Percentiles rank a stretch among this genome's conserved stretches.
phyloP scores from a whole-genome alignment of 2,797 vertebrate species.

The Botia almorhae region DNA sequence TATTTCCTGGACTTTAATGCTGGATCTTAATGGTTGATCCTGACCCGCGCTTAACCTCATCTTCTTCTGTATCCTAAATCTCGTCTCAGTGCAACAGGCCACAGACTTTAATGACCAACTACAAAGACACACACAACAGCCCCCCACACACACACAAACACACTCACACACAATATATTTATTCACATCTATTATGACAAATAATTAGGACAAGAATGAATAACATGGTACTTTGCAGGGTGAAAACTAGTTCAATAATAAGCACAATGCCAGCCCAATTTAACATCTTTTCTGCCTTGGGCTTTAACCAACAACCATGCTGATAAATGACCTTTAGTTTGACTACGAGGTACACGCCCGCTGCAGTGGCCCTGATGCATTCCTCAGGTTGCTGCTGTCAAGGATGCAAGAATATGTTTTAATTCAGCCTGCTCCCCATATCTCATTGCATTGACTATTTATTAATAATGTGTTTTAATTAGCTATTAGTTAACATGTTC shows the following conservation, averaged over 20 bases:
- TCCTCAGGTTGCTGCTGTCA: slow-evolving; percentile 58
- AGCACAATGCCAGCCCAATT: not conserved
- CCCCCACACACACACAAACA: not conserved
- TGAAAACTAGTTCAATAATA: not conserved
- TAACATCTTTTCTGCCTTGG: not conserved
- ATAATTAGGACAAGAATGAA: not conserved
- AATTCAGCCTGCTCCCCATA: slow-evolving; percentile 68
- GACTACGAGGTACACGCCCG: slow-evolving; percentile 29
- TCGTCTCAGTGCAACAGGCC: slow-evolving; percentile 14
- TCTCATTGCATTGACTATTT: slow-evolving; percentile 74
- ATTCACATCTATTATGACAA: not conserved
- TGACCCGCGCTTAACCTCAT: slow-evolving; percentile 28
- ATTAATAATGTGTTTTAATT: slow-evolving; percentile 83
- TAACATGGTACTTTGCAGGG: not conserved
- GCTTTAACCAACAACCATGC: slow-evolving; percentile 10
- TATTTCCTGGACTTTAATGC: slow-evolving; percentile 67
- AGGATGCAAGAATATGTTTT: slow-evolving; percentile 58
- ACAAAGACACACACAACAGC: not conserved
- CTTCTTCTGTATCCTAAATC: slow-evolving; percentile 18
- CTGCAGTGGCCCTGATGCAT: slow-evolving; percentile 37
- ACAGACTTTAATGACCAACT: slow-evolving; percentile 29
- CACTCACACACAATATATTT: not conserved
- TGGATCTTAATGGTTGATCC: slow-evolving; percentile 48
- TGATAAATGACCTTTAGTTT: not conserved
- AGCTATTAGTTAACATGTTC: slow-evolving; percentile 81